Percentiles rank a stretch among this genome's conserved stretches.
phyloP scores from a whole-genome alignment of 1,140 invertebrate genomes.

The Teleopsis dalmanni region DNA sequence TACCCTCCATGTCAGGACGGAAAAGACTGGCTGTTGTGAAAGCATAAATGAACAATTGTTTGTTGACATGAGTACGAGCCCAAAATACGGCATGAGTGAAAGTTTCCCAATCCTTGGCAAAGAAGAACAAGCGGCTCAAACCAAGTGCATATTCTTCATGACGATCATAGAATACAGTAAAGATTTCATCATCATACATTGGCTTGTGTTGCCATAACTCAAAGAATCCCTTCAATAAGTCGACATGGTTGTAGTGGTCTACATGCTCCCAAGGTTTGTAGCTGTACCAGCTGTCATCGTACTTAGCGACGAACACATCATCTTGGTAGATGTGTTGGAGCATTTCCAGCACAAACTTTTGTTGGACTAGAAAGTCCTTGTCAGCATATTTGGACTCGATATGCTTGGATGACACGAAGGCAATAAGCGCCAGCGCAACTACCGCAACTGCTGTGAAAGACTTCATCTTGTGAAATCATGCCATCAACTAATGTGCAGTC shows the following conservation, averaged over 20 bases:
- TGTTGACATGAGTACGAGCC: constrained; percentile 53
- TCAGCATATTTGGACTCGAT: constrained; percentile 47
- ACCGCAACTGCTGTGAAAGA: constrained; percentile 37
- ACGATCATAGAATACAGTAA: constrained; percentile 47
- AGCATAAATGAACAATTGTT: constrained; percentile 52
- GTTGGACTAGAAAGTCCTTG: constrained; percentile 51
- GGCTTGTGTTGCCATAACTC: constrained; percentile 45
- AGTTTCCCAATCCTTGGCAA: constrained; percentile 56
- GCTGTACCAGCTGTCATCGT: constrained; percentile 20
- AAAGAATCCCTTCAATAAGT: constrained; percentile 47
- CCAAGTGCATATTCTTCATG: constrained; percentile 48
- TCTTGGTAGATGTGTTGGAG: constrained; percentile 50
- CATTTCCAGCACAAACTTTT: constrained; percentile 48
- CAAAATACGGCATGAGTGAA: constrained; percentile 57
- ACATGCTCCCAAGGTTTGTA: constrained; percentile 44
- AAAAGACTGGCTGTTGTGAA: constrained; percentile 51
- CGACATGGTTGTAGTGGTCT: constrained; percentile 45
- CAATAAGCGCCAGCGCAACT: constrained; percentile 25
- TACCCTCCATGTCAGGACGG: constrained; percentile 50
- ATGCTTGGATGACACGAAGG: constrained; percentile 43
- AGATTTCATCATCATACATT: constrained; percentile 50
- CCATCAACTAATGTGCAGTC: background rate
- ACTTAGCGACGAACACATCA: constrained; percentile 45
- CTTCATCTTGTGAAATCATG: constrained; percentile 39
- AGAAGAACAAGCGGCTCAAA: constrained; percentile 52